Evolutionary conservation across 2,888 invertebrate genomes (phyloP), one percentile per base, ranked within the genome.

Genomic region (Cryptocheilus praepositus): DNA sequence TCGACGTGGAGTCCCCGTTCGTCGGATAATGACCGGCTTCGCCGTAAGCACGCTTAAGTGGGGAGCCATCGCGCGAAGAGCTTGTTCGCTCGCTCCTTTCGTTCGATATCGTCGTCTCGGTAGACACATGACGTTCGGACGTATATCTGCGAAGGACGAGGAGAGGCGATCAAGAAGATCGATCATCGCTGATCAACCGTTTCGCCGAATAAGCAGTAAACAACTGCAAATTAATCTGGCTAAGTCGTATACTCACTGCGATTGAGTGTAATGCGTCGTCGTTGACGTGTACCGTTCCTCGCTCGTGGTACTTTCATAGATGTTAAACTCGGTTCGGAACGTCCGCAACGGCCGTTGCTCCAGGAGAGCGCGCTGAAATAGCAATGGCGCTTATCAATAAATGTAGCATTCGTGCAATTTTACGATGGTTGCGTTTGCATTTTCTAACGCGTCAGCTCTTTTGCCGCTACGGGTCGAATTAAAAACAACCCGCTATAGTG

Each of bases 251-350:
- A 93, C 93, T 93, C 89, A 94, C 94, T 91, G 91, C 81, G 88
- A 87, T 66, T 89, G 88, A 11, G 86, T 92, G 88, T 92, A 93
- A 79, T 93, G 93, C 13, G 93, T 91, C 62, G 92, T 93, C 58
- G 92, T 93, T 1, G 91, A 90, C 28, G 90, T 89, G 66, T 90
- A 90, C 65, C 92, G 92, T 83, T 93, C 93, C 67, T 92, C 92
- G 77, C 92, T 92, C 75, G 91, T 91, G 76, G 92, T 92, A 88
- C 93, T 91, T 87, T 92, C 92, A 77, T 92, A 92, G 90, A 93
- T 92, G 89, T 94, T 94, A 90, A 95, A 94, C 89, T 95, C 95
- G 71, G 95, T 94, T 81, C 95, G 93, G 92, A 95, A 96, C 68
- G 95, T 95, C 81, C 92, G 91, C 80, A 93, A 92, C 69, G 93